Base-by-base conservation (phyloP, 2,113 vertebrate genomes). In the Pogonocichla stellata region DNA sequence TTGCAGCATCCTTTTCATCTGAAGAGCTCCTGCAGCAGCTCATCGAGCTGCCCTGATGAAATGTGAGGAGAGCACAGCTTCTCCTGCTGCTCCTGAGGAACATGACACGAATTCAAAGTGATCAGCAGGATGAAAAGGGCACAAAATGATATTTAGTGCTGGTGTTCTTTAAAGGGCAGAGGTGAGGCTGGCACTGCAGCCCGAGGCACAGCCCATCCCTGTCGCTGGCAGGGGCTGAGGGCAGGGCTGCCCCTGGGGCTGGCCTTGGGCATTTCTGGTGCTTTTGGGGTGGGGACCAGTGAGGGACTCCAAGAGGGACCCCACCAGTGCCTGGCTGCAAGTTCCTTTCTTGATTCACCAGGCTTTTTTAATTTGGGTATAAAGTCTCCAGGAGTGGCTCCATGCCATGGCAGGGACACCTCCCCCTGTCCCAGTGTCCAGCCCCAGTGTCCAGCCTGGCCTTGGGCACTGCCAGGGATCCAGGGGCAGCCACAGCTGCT, bases 281-380 rank as follows among this genome's bases (percentile, higher is more conserved):
- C 15, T 54, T n/a, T 7, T 19, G 40, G 56, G 56, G 10, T 36
- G 56, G 56, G 34, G 5, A 14, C 2, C 65, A 36, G 15, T 3
- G n/a, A 29, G 48, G 40, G 13, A 20, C 13, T 4, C 29, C 48
- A 9, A 4, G 20, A 18, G 40, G 7, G 40, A 10, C 40, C 38
- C 29, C 29, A 38, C 6, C 56, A 47, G 38, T 10, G n/a, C 40
- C 47, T 38, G 33, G 54, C 54, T 78, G 45, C 45, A 12, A 23
- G 22, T 22, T 69, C 45, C 38, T 8, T 1, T n/a, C 38, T 3
- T 6, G 28, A 15, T 29, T n/a, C 28, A 2, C 1, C 28, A 6
- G 28, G 23, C 6, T 45, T 10, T 16, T 36, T 38, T 8, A 7
- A 10, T 28, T 19, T 53, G 47, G 23, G 28, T 11, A 8, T 7